phyloP scores from a whole-genome alignment of 2,888 invertebrate species.

The Drosophila demipolita region DNA sequence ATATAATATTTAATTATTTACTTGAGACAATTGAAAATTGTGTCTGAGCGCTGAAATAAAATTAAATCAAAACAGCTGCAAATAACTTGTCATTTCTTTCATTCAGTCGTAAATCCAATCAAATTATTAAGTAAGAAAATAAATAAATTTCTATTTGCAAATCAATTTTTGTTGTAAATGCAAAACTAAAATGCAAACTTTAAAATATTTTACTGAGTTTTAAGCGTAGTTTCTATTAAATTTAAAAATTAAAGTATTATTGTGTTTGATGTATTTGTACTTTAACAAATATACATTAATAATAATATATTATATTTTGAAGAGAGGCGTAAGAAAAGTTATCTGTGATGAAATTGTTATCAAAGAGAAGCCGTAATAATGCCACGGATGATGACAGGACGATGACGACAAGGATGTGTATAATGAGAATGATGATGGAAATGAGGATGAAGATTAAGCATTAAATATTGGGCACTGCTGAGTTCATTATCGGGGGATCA shows the following conservation, averaged over 20 bases:
- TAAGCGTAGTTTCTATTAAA: no score
- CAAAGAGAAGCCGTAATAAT: neutral
- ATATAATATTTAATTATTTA: neutral
- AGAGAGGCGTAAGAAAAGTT: neutral
- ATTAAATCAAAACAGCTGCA: neutral
- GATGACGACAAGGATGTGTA: neutral
- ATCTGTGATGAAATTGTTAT: neutral
- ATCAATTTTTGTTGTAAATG: no score
- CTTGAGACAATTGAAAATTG: neutral
- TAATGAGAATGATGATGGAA: neutral
- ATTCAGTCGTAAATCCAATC: no score
- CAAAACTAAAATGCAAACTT: no score
- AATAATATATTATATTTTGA: neutral
- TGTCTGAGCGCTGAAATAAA: neutral
- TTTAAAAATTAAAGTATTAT: no score
- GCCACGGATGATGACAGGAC: conserved; percentile 20
- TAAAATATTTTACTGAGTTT: no score
- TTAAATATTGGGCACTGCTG: conserved; percentile 4
- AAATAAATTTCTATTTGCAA: no score
- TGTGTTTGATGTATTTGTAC: no score
- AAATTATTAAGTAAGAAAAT: no score
- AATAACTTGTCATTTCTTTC: neutral
- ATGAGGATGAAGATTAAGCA: neutral
- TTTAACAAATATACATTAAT: neutral
- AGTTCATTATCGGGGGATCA: conserved; percentile 50